Evolutionary conservation across 2,113 vertebrate genomes (phyloP), one percentile per base, ranked within the genome.

Genomic region (Apus apus): DNA sequence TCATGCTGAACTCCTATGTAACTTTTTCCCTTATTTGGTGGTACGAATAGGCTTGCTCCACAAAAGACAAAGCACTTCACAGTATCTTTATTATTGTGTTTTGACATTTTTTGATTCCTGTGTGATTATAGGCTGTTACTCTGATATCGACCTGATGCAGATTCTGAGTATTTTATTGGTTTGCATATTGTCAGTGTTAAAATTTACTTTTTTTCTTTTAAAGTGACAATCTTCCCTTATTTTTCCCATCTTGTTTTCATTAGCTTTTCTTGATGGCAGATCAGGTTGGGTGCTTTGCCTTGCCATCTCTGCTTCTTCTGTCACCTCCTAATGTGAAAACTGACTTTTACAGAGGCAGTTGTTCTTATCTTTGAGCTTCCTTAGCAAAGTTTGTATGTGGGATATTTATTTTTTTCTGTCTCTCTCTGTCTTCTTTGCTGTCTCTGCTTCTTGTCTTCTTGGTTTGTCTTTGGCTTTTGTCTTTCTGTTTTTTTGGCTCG

Each of bases 361-460:
- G 30, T 76, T 93, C 82, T 83, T 94, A 93, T 94, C 50, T 86
- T 45, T 40, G 68, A 87, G n/a, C 36, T 70, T 75, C 77, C 85
- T 95, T 73, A 75, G 34, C n/a, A 90, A 74, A 40, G 27, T 81
- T 87, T 79, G 30, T 45, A 72, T 78, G 65, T 32, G 50, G 79
- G 54, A 46, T 78, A 78, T 43, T 43, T 38, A 46, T 71, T 75
- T 85, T 36, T 75, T 60, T 64, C 26, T 40, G 14, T n/a, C 13
- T 64, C 38, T 70, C 54, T 40, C 75, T 78, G 67, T 77, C 67
- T 51, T 95, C 77, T 94, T 54, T 79, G 45, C 93, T 95, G 83
- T 95, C 72, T 96, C 93, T 96, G 94, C 58, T 93, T 95, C 92
- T 89, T 87, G 85, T 95, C 94, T 94, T 94, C 68, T 89, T 93